A percentile compares a stretch with the other conserved stretches of the same genome.
Conservation (phyloP, 2,888 invertebrate species). For the Tetranychus piercei region DNA sequence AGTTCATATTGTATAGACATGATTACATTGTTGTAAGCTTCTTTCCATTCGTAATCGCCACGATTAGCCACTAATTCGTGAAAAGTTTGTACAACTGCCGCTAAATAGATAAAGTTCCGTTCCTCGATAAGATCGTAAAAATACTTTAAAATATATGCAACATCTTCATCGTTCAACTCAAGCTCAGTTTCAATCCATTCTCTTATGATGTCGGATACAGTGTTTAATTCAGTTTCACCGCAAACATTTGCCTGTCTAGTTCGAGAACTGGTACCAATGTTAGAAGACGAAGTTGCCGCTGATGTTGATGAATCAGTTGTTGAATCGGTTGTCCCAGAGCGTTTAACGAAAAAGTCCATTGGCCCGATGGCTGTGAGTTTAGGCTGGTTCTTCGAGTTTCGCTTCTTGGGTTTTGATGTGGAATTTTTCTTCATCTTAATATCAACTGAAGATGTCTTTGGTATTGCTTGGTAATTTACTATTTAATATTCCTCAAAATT, state of each 20-base stretch:
- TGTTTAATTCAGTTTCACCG: neutral
- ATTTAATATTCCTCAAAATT: too few relatives aligned
- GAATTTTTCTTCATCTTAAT: too few relatives aligned
- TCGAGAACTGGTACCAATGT: neutral
- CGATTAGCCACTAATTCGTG: neutral
- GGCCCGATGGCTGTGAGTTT: too few relatives aligned
- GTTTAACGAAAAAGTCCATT: too few relatives aligned
- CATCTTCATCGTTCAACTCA: constrained; percentile 11
- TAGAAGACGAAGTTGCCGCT: too few relatives aligned
- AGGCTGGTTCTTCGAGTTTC: too few relatives aligned
- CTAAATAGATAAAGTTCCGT: neutral
- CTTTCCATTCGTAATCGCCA: neutral
- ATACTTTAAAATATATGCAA: constrained; percentile 5
- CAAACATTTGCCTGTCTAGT: constrained; percentile 5
- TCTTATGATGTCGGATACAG: neutral
- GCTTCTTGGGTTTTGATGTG: too few relatives aligned
- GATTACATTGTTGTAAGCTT: neutral
- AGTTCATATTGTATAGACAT: constrained; percentile 5
- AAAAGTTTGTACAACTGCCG: neutral
- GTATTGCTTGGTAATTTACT: too few relatives aligned
- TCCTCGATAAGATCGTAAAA: constrained; percentile 6
- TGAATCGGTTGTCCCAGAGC: too few relatives aligned
- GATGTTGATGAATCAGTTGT: too few relatives aligned
- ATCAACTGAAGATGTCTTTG: too few relatives aligned
- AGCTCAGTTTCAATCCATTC: constrained; percentile 9